These are phyloP conservation scores for Lepus europaeus DNA, from an alignment of 2,113 vertebrate genomes.

Conservation along the genomic window DNA sequence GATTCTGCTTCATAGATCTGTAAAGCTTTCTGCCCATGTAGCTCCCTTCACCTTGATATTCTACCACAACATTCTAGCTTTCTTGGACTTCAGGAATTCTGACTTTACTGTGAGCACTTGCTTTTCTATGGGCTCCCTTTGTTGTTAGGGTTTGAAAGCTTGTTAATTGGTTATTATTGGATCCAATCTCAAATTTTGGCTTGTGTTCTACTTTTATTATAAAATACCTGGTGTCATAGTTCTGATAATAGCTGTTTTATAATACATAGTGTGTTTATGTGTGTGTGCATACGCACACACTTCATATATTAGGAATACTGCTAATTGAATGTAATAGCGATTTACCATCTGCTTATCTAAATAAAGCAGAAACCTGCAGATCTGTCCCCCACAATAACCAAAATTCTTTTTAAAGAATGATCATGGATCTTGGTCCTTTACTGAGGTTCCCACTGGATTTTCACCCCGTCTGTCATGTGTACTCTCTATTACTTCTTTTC, in stretches of 20 bases:
- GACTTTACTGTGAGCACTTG: neutral
- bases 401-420: no score
- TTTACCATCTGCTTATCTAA: neutral
- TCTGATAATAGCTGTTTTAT: neutral
- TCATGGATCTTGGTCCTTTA: no score
- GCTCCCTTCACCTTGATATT: neutral
- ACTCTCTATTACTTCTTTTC: no score
- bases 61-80: neutral
- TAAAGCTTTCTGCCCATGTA: neutral
- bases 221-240: neutral
- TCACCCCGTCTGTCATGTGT: no score
- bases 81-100: neutral
- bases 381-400: neutral
- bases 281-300: neutral
- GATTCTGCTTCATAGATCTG: neutral
- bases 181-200: neutral
- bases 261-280: neutral
- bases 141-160: neutral
- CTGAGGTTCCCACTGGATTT: no score
- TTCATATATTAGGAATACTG: neutral
- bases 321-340: neutral
- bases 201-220: neutral
- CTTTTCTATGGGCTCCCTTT: neutral
- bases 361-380: neutral
- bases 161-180: neutral